phyloP scores from a whole-genome alignment of 2,113 vertebrate species.

The Rallus limicola region DNA sequence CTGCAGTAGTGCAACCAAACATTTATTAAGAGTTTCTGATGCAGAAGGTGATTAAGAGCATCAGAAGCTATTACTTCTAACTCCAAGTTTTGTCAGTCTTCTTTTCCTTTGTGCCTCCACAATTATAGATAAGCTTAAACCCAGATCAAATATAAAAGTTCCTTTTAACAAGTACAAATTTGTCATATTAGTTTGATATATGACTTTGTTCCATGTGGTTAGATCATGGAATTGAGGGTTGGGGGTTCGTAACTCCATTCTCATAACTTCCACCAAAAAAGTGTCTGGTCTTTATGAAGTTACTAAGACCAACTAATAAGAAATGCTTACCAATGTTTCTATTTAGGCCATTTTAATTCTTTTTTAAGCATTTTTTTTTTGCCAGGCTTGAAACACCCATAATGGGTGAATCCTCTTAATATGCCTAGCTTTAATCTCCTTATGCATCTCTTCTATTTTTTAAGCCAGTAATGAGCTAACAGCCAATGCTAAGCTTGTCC shows the following conservation, averaged over 20 bases:
- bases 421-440: neutral
- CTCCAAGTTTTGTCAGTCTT: constrained; percentile 63
- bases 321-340: neutral
- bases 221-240: neutral
- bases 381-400: neutral
- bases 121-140: constrained; percentile 49
- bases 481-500: neutral
- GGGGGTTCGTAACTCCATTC: neutral
- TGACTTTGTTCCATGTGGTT: constrained; percentile 13
- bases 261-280: neutral
- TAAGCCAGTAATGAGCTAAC: neutral
- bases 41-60: constrained; percentile 69
- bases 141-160: constrained; percentile 55
- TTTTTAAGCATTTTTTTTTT: neutral
- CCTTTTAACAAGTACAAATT: constrained; percentile 21
- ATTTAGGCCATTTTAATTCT: neutral
- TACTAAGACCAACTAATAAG: neutral
- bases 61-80: constrained; percentile 60
- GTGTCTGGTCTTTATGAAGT: neutral
- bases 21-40: constrained; percentile 51
- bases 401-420: neutral
- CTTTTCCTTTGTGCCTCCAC: constrained; percentile 38
- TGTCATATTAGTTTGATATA: constrained; percentile 29
- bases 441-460: neutral
- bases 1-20: constrained; percentile 13